Evolutionary conservation across 2,113 vertebrate genomes (phyloP).

Genomic region (Cygnus buccinator): DNA sequence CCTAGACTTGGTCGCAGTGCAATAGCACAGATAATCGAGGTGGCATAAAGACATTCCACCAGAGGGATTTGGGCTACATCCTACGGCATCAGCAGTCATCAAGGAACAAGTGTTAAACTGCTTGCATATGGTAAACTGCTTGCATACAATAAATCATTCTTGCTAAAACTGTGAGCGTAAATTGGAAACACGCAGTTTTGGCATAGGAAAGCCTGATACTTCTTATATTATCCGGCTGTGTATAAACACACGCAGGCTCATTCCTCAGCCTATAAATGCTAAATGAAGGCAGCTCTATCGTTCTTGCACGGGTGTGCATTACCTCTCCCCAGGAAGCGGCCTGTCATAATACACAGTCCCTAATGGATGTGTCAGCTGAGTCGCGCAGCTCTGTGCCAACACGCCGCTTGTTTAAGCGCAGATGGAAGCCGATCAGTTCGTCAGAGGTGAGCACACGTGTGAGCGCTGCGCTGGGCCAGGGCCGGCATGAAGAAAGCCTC

Average conservation of each 20-base stretch:
- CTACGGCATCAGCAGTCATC: not conserved
- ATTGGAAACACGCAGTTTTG: not conserved
- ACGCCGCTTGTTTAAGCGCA: not conserved
- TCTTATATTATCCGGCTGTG: not conserved
- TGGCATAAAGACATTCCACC: not conserved
- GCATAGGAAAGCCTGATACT: not conserved
- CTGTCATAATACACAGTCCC: not conserved
- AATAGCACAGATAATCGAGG: not conserved
- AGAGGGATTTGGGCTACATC: not conserved
- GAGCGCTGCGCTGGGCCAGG: not conserved
- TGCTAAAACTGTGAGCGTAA: not conserved
- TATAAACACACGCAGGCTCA: not conserved
- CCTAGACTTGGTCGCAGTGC: not conserved
- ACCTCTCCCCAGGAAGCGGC: not conserved
- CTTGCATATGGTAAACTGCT: not conserved
- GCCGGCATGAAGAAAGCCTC: constrained; percentile 11
- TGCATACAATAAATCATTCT: not conserved
- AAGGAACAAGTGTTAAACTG: not conserved
- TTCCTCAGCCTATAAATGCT: not conserved
- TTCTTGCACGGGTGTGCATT: not conserved
- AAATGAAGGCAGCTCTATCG: not conserved
- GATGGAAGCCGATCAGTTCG: constrained; percentile 24
- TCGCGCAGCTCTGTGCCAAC: not conserved
- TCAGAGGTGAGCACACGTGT: not conserved
- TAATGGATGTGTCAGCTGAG: not conserved